Evolutionary conservation across 30 jellyfish, hydroid and myxozoan genomes (phyloP).

Genomic region (Pelagia noctiluca): DNA sequence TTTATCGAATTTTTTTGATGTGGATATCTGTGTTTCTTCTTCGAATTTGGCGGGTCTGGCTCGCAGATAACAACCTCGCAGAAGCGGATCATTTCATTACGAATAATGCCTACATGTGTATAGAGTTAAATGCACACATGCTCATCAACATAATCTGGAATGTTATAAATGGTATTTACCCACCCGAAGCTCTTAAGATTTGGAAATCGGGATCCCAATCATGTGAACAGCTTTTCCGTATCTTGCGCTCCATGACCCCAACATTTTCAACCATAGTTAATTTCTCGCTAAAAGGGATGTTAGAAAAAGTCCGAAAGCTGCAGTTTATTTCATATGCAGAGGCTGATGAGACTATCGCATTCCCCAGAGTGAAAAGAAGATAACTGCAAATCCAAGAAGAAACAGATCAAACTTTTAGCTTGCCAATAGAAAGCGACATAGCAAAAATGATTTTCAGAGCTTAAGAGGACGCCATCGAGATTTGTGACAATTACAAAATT

Average conservation of each 20-base stretch:
- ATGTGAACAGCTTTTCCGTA: slow-evolving; percentile 44
- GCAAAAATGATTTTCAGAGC: slow-evolving; percentile 1
- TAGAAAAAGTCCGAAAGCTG: too few relatives aligned
- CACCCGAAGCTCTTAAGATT: slow-evolving; percentile 23
- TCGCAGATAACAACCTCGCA: neutral
- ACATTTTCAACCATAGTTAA: too few relatives aligned
- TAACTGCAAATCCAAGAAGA: neutral
- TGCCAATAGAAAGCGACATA: slow-evolving; percentile 4
- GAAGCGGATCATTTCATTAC: slow-evolving; percentile 43
- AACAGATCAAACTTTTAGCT: neutral
- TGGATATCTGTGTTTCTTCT: slow-evolving; percentile 31
- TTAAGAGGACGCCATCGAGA: neutral
- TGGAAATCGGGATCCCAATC: slow-evolving; percentile 54
- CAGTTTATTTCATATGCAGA: slow-evolving; percentile 5
- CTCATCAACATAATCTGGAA: slow-evolving; percentile 17
- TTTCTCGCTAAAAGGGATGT: too few relatives aligned
- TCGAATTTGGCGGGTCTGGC: slow-evolving; percentile 36
- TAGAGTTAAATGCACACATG: too few relatives aligned
- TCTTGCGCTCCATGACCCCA: slow-evolving; percentile 30
- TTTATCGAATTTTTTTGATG: slow-evolving; percentile 14
- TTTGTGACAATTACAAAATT: neutral
- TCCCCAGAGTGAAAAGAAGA: neutral
- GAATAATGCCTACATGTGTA: slow-evolving; percentile 10
- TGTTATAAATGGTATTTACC: slow-evolving; percentile 12
- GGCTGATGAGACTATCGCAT: slow-evolving; percentile 6